Base-by-base conservation (phyloP, 2,888 invertebrate species). In the Entomobrya multifasciata region DNA sequence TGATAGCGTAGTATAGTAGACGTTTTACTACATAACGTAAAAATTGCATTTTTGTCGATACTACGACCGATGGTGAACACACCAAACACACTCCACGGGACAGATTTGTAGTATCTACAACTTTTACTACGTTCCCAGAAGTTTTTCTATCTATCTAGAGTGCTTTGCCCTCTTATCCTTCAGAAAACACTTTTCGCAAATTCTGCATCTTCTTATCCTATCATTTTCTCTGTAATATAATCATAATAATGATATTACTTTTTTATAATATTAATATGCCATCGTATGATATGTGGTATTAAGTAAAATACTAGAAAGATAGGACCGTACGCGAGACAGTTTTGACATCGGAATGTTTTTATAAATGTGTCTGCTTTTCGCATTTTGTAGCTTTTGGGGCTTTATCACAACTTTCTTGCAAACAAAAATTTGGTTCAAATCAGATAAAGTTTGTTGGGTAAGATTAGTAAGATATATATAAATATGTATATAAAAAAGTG, bases 141-240 rank as follows among this genome's bases (percentile, higher is more conserved):
- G 41, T 47, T 60, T n/a, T n/a, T 55, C 65, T 70, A 55, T 30
- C 65, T 70, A 55, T 30, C 27, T 25, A 65, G 47, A 87, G 87
- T 87, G 82, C 87, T 87, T 87, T 87, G 87, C 87, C 87, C 87
- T 87, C 87, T 62, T 87, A 87, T 87, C 87, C 87, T 87, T 87
- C 87, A 82, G 70, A 41, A 62, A 60, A 36, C 8, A 36, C 4
- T 41, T 30, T 83, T 44, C 49, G 57, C 36, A 11, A 74, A 17
- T 47, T 20, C 5, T 74, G 25, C 72, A 49, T 25, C 49, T 17
- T 44, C 17, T 52, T 25, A 74, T 25, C 52, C 25, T 47, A 70
- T 70, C 47, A 36, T 36, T 52, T 44, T 44, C 41, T 65, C 49
- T n/a, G 8, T 13, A 4, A 10, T 49, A 15, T 22, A 67, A 67